Conservation (phyloP, 2,888 invertebrate genomes). For the Tenthredo mesomela region DNA sequence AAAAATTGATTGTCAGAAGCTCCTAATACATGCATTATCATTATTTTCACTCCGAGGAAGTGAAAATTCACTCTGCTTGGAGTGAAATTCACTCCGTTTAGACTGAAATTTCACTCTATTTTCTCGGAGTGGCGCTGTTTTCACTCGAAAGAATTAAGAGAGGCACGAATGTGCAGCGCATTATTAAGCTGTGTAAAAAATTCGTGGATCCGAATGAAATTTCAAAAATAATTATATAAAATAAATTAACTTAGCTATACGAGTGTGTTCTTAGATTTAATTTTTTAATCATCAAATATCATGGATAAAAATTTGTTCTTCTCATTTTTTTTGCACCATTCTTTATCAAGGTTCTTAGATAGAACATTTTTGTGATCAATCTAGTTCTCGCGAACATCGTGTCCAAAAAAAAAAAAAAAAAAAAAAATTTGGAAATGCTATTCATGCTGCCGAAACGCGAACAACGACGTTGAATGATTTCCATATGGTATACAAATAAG, state of each 20-base stretch:
- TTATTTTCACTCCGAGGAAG: too few relatives aligned
- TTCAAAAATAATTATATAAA: too few relatives aligned
- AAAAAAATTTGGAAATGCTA: background rate
- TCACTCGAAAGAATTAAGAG: too few relatives aligned
- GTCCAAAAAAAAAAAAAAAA: too few relatives aligned
- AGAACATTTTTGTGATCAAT: background rate
- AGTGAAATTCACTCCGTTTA: too few relatives aligned
- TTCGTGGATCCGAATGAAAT: too few relatives aligned
- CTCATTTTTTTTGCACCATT: background rate
- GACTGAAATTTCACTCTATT: too few relatives aligned
- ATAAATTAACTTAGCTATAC: background rate
- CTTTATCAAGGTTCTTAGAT: background rate
- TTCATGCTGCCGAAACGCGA: background rate
- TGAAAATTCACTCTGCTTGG: too few relatives aligned
- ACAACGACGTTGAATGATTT: background rate
- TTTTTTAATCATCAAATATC: background rate
- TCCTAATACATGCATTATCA: too few relatives aligned
- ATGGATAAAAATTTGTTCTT: background rate
- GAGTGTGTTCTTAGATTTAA: background rate
- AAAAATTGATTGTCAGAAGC: background rate
- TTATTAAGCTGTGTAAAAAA: too few relatives aligned
- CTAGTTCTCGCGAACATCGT: background rate
- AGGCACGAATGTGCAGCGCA: background rate
- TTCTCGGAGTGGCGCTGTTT: too few relatives aligned
- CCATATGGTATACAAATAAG: background rate